Evolutionary conservation across 2,888 invertebrate genomes (phyloP), one percentile per base, ranked within the genome.

Genomic region (Perizoma flavofasciatum): DNA sequence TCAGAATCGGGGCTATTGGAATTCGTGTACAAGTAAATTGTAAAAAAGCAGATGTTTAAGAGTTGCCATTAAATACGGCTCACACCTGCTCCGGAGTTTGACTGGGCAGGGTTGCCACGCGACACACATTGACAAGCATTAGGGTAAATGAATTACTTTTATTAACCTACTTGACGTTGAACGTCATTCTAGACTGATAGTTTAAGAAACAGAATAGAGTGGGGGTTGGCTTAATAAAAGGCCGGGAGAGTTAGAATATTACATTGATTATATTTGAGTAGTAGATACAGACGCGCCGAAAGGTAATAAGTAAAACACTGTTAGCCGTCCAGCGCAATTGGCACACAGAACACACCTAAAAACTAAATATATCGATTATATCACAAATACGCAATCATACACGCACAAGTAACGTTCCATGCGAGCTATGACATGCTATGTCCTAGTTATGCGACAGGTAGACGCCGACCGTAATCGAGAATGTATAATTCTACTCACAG

Each of bases 31-130:
- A 75, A 74, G 83, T 84, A 81, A 79, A 85, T 87, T 84, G 83
- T 83, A 79, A 81, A 88, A 87, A 88, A 86, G 89, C 90, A 91
- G 91, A 89, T 90, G 90, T 84, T 71, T 75, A 78, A 81, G 81
- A 84, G 80, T 82, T 77, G 80, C 79, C 79, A 85, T 84, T 85
- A 84, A 66, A 83, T 78, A 79, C 75, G 67, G 68, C 58, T 67
- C 76, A 82, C 90, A 89, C 89, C 90, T 89, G 90, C 89, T 75
- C 67, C 52, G 63, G 62, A 67, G 77, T 78, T 75, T 70, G 72
- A 67, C 69, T 61, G 67, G 63, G 65, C 65, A 70, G 76, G 71
- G 75, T 70, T 75, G 74, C 73, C 74, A 74, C 71, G 73, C 69
- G 66, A 63, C 65, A 70, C 67, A 67, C 61, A 63, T 67, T 66